Evolutionary conservation across 2,113 vertebrate genomes (phyloP).

Genomic region (Grus americana): DNA sequence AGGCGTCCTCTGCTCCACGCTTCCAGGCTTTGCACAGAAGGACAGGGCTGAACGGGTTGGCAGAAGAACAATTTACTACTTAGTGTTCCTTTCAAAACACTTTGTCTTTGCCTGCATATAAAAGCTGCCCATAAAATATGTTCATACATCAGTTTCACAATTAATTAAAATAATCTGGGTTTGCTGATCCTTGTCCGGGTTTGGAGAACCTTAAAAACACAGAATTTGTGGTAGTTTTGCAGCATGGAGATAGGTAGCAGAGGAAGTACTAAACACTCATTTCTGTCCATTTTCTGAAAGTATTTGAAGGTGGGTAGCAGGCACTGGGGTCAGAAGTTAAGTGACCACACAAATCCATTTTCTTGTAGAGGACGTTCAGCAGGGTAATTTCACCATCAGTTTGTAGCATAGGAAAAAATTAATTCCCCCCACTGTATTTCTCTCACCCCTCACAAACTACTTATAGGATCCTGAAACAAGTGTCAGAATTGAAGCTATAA

Average conservation of each 20-base stretch:
- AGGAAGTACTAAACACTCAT: neutral
- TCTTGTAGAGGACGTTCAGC: neutral
- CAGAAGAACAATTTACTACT: neutral
- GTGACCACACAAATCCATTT: neutral
- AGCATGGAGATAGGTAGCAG: neutral
- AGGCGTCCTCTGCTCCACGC: neutral
- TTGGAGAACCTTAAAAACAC: neutral
- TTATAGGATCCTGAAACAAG: neutral
- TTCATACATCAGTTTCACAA: neutral
- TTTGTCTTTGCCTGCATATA: neutral
- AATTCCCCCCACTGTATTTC: neutral
- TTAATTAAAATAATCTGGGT: neutral
- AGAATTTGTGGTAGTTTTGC: neutral
- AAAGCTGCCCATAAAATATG: neutral
- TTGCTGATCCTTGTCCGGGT: neutral
- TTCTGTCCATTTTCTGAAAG: neutral
- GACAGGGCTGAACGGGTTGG: neutral
- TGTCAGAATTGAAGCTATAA: neutral
- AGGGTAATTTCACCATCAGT: neutral
- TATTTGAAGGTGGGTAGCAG: neutral
- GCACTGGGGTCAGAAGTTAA: neutral
- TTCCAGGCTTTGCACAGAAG: neutral
- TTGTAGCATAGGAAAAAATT: neutral
- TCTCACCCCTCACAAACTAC: neutral
- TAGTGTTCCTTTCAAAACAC: neutral